Percentiles rank a stretch among this genome's conserved stretches.
These are phyloP conservation scores for Lucinisca nassula DNA, from an alignment of 2,888 invertebrate species.

Conservation along the genomic window DNA sequence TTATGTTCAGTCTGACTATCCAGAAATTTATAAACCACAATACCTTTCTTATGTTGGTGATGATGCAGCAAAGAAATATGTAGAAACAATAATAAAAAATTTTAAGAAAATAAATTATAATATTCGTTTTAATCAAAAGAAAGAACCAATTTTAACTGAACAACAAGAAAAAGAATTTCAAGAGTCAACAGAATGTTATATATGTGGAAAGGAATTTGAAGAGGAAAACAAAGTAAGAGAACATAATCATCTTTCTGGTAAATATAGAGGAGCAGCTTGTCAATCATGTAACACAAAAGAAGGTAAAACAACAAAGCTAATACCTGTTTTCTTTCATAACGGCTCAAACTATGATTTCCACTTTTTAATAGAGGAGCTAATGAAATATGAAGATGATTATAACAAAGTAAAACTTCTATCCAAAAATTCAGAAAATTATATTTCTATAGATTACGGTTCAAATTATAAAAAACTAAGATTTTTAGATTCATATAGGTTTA, in stretches of 20 bases:
- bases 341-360: conserved; percentile 58
- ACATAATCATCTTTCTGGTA: conserved; percentile 62
- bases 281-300: conserved; percentile 51
- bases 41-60: conserved; percentile 17
- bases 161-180: conserved; percentile 13
- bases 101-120: conserved; percentile 43
- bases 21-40: conserved; percentile 25
- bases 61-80: conserved; percentile 14
- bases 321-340: conserved; percentile 67
- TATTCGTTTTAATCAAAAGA: conserved; percentile 8
- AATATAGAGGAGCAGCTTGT: conserved; percentile 63
- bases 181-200: conserved; percentile 23
- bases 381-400: conserved; percentile 34
- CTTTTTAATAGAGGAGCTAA: conserved; percentile 46
- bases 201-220: conserved; percentile 6
- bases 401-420: conserved; percentile 39
- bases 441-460: too few relatives aligned
- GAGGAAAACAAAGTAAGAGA: conserved; percentile 37
- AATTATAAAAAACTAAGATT: too few relatives aligned
- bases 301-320: conserved; percentile 28
- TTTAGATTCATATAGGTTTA: too few relatives aligned
- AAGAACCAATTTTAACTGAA: conserved; percentile 25
- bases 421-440: conserved; percentile 30
- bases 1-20: too few relatives aligned
- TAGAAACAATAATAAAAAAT: conserved; percentile 48